Percentiles rank a stretch among this genome's conserved stretches.
phyloP scores from a whole-genome alignment of 2,113 vertebrate genomes.

The Pygoscelis antarcticus region DNA sequence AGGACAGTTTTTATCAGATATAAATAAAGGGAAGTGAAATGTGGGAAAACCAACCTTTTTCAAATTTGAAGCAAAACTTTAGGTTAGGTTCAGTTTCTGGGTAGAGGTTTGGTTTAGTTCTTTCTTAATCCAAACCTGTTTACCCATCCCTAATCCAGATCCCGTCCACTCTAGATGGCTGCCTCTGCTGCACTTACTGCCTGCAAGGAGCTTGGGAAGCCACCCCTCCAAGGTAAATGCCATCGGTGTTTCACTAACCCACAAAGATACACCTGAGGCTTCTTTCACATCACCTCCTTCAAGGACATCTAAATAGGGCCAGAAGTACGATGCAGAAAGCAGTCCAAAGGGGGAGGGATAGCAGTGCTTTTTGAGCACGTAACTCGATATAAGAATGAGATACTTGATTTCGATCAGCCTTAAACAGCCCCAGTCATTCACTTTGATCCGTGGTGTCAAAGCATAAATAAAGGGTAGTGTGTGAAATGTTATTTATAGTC shows the following conservation, averaged over 20 bases:
- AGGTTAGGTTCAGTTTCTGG: not conserved
- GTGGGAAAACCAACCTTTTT: not conserved
- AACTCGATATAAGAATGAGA: fast-evolving
- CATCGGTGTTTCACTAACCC: slow-evolving; percentile 22
- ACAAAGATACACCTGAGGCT: slow-evolving; percentile 1
- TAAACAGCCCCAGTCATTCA: fast-evolving
- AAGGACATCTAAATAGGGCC: not conserved
- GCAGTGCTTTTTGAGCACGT: not conserved
- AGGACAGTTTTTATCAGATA: not conserved
- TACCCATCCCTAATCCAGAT: slow-evolving; percentile 27
- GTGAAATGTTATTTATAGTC: not conserved
- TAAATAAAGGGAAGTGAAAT: not conserved
- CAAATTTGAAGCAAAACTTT: not conserved
- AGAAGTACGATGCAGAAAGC: not conserved
- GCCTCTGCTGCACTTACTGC: slow-evolving; percentile 46
- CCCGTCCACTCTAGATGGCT: slow-evolving; percentile 29
- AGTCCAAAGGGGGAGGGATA: not conserved
- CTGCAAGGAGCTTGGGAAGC: slow-evolving; percentile 23
- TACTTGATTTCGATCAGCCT: not conserved
- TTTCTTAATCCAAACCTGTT: slow-evolving; percentile 34
- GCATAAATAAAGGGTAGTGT: not conserved
- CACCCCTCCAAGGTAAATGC: slow-evolving; percentile 13
- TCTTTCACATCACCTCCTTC: not conserved
- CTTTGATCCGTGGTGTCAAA: not conserved
- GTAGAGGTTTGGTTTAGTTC: slow-evolving; percentile 37